Conservation (phyloP, 2,113 vertebrate genomes). For the Tupaia tana region DNA sequence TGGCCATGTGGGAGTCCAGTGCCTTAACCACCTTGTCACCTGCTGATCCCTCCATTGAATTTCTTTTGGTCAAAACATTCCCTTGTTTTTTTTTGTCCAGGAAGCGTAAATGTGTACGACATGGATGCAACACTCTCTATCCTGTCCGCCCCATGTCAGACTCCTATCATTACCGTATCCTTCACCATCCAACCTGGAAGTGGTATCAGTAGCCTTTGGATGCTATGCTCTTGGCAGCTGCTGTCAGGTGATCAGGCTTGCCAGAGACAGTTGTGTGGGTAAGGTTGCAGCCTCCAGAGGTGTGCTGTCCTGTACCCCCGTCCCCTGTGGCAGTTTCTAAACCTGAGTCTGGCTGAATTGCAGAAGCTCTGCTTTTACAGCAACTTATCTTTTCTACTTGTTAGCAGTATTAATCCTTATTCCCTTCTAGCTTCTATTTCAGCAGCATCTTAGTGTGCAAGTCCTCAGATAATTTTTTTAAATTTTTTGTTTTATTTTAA, state of each 20-base stretch:
- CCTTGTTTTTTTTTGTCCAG: slow-evolving; percentile 1
- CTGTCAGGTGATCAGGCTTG: not conserved
- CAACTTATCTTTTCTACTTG: not conserved
- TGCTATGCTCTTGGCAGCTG: not conserved
- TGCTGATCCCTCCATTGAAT: no score
- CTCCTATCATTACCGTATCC: not conserved
- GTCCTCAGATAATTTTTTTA: not conserved
- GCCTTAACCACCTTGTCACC: no score
- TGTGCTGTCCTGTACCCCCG: not conserved
- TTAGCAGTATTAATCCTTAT: not conserved
- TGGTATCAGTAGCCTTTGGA: not conserved
- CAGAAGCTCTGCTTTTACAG: not conserved
- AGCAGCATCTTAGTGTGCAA: slow-evolving; percentile 20
- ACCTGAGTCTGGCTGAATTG: not conserved
- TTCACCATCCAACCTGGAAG: not conserved
- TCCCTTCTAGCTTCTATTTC: slow-evolving; percentile 16
- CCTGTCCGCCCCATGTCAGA: not conserved
- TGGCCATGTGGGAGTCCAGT: no score
- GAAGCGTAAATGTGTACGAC: not conserved
- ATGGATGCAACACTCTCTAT: not conserved
- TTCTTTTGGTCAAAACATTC: not conserved
- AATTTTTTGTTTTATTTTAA: no score
- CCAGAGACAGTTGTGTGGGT: not conserved
- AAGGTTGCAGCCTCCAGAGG: not conserved
- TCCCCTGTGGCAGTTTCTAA: not conserved